Evolutionary conservation across 2,113 vertebrate species (phyloP).

Genomic region (Pelecanoides urinatrix): DNA sequence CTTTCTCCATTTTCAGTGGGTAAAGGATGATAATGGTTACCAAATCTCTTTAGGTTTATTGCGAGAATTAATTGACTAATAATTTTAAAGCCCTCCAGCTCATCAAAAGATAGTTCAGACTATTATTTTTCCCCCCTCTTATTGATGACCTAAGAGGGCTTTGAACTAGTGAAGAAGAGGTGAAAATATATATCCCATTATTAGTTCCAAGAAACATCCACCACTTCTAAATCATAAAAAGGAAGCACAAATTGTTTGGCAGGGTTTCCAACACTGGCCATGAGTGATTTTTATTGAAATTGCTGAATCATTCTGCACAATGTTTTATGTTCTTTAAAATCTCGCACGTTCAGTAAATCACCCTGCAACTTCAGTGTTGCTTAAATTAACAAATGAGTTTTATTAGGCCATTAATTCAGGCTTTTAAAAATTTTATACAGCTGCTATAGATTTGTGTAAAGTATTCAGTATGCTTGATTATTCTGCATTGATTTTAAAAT

Average conservation of each 20-base stretch:
- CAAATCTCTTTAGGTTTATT: neutral
- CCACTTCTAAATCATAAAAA: constrained; percentile 1
- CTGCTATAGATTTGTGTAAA: constrained; percentile 16
- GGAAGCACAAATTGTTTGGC: neutral
- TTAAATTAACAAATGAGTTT: constrained; percentile 36
- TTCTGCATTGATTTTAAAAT: constrained; percentile 56
- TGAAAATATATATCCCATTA: neutral
- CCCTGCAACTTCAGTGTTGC: neutral
- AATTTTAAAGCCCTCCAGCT: constrained; percentile 25
- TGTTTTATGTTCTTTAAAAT: neutral
- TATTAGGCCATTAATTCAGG: constrained; percentile 29
- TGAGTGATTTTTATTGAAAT: neutral
- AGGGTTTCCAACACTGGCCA: neutral
- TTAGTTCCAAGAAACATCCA: neutral
- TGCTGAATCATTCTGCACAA: constrained; percentile 16
- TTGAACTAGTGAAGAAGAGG: neutral
- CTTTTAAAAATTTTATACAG: constrained; percentile 27
- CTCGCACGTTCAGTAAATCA: neutral
- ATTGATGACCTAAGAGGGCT: neutral
- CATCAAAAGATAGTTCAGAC: neutral
- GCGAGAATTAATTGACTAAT: constrained; percentile 15
- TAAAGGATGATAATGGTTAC: constrained; percentile 13
- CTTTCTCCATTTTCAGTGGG: neutral
- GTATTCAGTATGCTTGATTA: constrained; percentile 25
- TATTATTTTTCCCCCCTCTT: neutral